Conservation (phyloP, 1,140 invertebrate species). For the Meloidogyne hapla region DNA sequence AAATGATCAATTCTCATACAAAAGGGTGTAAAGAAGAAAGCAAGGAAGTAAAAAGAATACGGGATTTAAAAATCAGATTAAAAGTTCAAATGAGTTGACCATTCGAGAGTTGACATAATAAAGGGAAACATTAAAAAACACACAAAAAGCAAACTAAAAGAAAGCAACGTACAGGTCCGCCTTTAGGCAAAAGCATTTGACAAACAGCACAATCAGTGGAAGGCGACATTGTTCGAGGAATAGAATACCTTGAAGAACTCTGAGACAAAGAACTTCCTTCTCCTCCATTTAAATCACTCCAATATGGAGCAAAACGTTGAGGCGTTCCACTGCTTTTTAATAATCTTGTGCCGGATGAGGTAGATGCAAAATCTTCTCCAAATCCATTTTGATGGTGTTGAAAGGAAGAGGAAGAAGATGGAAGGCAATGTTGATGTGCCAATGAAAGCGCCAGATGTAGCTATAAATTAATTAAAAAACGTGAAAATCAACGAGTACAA, state of each 20-base stretch:
- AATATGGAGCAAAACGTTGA: not conserved
- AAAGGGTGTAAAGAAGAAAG: too few species aligned
- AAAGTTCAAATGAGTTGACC: not conserved
- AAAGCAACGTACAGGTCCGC: slow-evolving; percentile 51
- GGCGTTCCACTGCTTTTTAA: not conserved
- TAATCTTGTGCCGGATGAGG: slow-evolving; percentile 4
- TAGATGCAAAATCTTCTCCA: slow-evolving; percentile 18
- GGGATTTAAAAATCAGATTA: not conserved
- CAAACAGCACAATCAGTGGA: slow-evolving; percentile 62
- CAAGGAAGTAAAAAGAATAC: not conserved
- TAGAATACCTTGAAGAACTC: slow-evolving; percentile 15
- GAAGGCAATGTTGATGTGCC: slow-evolving; percentile 44
- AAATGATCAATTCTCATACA: not conserved
- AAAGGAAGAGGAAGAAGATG: not conserved
- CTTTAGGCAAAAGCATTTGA: slow-evolving; percentile 56
- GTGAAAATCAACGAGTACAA: slow-evolving; percentile 27
- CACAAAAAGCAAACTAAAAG: not conserved
- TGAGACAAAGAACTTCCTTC: not conserved
- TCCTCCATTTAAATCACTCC: not conserved
- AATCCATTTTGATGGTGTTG: not conserved
- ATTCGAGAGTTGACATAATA: not conserved
- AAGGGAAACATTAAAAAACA: slow-evolving; percentile 24
- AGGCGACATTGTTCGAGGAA: not conserved
- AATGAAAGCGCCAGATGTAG: slow-evolving; percentile 59
- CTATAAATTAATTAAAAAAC: slow-evolving; percentile 44